Conservation (phyloP, 2,797 vertebrate species). For the Dryobates pubescens region DNA sequence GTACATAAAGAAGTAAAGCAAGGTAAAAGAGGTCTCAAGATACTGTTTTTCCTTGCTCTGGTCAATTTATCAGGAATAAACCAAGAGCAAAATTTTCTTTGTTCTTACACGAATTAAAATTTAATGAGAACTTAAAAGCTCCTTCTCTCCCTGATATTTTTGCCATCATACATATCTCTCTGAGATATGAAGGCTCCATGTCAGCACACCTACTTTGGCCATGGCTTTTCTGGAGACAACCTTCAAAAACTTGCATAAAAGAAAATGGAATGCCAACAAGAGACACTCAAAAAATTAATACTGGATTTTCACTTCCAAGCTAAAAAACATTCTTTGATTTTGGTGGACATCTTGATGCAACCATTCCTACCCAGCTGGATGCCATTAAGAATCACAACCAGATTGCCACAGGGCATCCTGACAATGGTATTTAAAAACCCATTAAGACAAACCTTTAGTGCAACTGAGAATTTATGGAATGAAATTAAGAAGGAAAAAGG, state of each 20-base stretch:
- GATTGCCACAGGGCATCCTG: slow-evolving; percentile 6
- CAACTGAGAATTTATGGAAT: not conserved
- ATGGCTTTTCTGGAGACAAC: not conserved
- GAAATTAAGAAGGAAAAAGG: slow-evolving; percentile 10
- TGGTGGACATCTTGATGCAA: not conserved
- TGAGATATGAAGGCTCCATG: not conserved
- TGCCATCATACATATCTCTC: not conserved
- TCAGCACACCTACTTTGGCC: not conserved
- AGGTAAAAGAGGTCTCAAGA: not conserved
- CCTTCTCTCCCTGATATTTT: not conserved
- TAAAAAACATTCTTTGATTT: not conserved
- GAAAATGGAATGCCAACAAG: not conserved
- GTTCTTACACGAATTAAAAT: not conserved
- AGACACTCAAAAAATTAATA: not conserved
- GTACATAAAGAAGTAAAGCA: not conserved
- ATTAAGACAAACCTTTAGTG: slow-evolving; percentile 5
- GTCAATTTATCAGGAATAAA: not conserved
- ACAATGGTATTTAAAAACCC: slow-evolving; percentile 36
- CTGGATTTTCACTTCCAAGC: not conserved
- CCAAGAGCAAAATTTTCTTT: not conserved
- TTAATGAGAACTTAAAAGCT: not conserved
- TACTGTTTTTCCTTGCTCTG: not conserved
- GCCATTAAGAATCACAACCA: not conserved
- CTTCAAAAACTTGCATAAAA: not conserved
- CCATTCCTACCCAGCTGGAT: slow-evolving; percentile 35